phyloP scores from a whole-genome alignment of 2,888 invertebrate genomes.

The Trissolcus japonicus region DNA sequence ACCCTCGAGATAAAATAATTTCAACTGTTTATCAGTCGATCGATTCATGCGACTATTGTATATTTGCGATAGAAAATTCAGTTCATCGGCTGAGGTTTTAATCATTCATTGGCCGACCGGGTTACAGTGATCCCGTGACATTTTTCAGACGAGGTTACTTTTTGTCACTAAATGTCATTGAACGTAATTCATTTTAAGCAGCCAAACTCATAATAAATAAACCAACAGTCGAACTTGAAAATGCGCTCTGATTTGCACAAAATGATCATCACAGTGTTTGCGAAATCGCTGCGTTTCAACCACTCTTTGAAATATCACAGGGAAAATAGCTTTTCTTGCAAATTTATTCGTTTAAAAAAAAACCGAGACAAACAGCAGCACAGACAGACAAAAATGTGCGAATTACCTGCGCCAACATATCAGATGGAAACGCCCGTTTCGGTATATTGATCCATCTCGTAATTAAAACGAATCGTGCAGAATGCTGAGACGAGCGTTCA shows the following conservation, averaged over 20 bases:
- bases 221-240: neutral
- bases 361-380: conserved; percentile 30
- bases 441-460: conserved; percentile 52
- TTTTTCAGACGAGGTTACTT: conserved; percentile 42
- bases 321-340: neutral
- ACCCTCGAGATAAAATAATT: too few relatives aligned
- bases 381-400: conserved; percentile 44
- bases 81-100: conserved; percentile 19
- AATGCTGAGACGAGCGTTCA: conserved; percentile 46
- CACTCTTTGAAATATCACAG: too few relatives aligned
- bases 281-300: too few relatives aligned
- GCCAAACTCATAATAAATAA: too few relatives aligned
- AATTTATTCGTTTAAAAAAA: neutral
- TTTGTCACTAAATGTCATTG: conserved; percentile 40
- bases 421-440: conserved; percentile 56
- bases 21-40: too few relatives aligned
- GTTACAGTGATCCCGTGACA: conserved; percentile 39
- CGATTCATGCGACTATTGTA: neutral
- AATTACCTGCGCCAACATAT: conserved; percentile 53
- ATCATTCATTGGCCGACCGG: conserved; percentile 23
- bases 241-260: conserved; percentile 13
- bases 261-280: neutral
- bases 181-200: neutral
- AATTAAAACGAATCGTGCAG: conserved; percentile 55
- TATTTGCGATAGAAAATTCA: neutral